Evolutionary conservation across 2,113 vertebrate species (phyloP).

Genomic region (Bujurquina vittata): DNA sequence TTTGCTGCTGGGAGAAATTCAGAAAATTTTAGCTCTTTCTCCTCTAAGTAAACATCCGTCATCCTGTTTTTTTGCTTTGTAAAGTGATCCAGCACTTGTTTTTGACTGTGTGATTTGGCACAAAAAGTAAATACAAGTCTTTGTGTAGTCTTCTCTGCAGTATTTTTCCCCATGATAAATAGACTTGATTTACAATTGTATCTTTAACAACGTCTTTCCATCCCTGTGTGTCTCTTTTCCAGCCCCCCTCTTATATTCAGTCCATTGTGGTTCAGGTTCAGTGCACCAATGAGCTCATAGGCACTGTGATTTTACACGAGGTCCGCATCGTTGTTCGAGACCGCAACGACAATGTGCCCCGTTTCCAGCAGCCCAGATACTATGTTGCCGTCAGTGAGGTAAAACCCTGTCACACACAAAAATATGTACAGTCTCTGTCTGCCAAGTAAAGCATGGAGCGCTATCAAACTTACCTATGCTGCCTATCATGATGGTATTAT

Average conservation of each 20-base stretch:
- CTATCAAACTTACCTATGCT: constrained; percentile 16
- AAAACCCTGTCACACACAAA: constrained; percentile 16
- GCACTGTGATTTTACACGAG: constrained; percentile 93
- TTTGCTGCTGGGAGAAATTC: constrained; percentile 8
- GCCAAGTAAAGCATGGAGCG: not conserved
- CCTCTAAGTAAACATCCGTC: not conserved
- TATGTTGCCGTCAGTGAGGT: constrained; percentile 94
- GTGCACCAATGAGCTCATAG: constrained; percentile 92
- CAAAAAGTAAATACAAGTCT: not conserved
- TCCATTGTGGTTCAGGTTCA: constrained; percentile 97
- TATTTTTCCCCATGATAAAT: not conserved
- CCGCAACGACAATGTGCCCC: constrained; percentile 92
- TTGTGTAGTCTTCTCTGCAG: not conserved
- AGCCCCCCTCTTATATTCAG: constrained; percentile 93
- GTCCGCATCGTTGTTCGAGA: constrained; percentile 95
- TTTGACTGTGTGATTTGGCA: constrained; percentile 12
- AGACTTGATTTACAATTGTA: not conserved
- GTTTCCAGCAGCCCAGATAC: constrained; percentile 90
- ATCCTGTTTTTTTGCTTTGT: constrained; percentile 12
- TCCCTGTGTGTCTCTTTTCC: constrained; percentile 38
- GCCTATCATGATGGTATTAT: constrained; percentile 2
- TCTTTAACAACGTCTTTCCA: not conserved
- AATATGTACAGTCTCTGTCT: not conserved
- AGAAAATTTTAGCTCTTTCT: constrained; percentile 4
- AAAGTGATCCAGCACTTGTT: constrained; percentile 19